Evolutionary conservation across 2,797 vertebrate genomes (phyloP).

Genomic region (Gastrophryne carolinensis): DNA sequence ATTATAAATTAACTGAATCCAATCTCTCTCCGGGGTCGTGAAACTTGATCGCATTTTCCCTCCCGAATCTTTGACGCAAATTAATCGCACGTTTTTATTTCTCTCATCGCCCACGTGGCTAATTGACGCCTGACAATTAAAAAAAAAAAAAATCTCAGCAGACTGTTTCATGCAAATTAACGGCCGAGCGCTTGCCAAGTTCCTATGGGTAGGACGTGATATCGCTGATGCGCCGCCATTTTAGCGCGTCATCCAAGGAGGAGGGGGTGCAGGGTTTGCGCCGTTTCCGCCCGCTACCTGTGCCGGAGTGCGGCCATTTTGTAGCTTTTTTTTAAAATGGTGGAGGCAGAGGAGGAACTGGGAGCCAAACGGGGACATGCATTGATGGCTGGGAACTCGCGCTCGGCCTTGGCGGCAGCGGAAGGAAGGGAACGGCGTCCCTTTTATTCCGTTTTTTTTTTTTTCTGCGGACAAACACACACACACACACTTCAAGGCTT

Average conservation of each 20-base stretch:
- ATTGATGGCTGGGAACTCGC: conserved; percentile 9
- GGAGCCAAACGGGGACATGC: conserved; percentile 52
- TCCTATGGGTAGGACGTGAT: conserved; percentile 1
- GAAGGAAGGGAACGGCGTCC: conserved; percentile 56
- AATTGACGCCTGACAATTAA: conserved; percentile 46
- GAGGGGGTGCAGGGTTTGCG: background rate
- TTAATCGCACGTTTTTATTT: conserved; percentile 2
- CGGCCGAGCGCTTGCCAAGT: conserved; percentile 35
- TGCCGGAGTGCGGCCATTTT: conserved; percentile 62
- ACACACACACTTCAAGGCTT: conserved; percentile 23
- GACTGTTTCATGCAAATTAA: conserved; percentile 41
- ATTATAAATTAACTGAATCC: too few relatives aligned
- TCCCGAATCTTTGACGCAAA: background rate
- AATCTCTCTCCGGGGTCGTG: background rate
- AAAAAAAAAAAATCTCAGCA: conserved; percentile 25
- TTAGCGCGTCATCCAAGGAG: background rate
- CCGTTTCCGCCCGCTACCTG: background rate
- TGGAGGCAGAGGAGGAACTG: conserved; percentile 57
- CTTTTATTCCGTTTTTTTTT: background rate
- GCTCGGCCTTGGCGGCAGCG: conserved; percentile 9
- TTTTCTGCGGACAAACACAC: conserved; percentile 51
- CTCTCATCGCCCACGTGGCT: conserved; percentile 25
- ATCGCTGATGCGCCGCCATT: conserved; percentile 12
- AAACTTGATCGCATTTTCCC: background rate
- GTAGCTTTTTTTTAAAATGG: conserved; percentile 62